Percentiles rank a stretch among this genome's conserved stretches.
phyloP scores from a whole-genome alignment of 1,140 invertebrate genomes.

The Micrasema minimum region DNA sequence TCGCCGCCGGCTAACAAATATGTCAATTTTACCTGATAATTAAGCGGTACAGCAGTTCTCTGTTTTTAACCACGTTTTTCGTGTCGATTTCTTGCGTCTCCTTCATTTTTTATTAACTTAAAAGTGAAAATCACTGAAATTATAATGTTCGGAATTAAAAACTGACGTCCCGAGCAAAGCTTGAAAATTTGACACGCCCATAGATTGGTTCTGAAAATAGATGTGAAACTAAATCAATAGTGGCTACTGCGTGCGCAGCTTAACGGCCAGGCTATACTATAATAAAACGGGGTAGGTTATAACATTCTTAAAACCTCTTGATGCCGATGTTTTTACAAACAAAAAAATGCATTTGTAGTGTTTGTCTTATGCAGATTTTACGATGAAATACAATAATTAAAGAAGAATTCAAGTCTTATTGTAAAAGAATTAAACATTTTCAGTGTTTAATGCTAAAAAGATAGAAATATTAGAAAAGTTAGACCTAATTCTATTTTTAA shows the following conservation, averaged over 20 bases:
- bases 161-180: constrained; percentile 2
- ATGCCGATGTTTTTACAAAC: no score
- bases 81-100: constrained; percentile 62
- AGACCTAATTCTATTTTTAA: no score
- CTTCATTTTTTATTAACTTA: constrained; percentile 41
- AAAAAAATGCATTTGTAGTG: no score
- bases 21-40: constrained; percentile 81
- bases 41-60: constrained; percentile 84
- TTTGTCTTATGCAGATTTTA: no score
- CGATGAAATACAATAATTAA: no score
- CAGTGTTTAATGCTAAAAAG: no score
- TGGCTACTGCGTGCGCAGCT: constrained; percentile 11
- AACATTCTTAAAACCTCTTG: no score
- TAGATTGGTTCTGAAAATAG: no score
- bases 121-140: neutral
- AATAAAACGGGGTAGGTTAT: no score
- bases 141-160: neutral
- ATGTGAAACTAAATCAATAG: constrained; percentile 1
- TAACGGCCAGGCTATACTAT: neutral
- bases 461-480: no score
- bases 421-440: no score
- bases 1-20: neutral
- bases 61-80: constrained; percentile 81
- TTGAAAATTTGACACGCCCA: neutral
- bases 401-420: no score